Conservation (phyloP, 1,140 invertebrate genomes). For the Acromyrmex heyeri region DNA sequence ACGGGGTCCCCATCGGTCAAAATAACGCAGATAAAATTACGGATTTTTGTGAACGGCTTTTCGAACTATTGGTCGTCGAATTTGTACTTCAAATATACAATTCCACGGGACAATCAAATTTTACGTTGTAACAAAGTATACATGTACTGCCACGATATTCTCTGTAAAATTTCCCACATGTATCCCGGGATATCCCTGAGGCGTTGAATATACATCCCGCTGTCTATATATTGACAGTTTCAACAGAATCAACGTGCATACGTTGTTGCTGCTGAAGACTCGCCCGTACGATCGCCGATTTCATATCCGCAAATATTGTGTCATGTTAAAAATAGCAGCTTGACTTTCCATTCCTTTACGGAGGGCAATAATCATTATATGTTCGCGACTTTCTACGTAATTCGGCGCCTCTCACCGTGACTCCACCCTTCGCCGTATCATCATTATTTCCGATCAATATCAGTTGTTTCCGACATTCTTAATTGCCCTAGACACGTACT, state of each 20-base stretch:
- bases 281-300: slow-evolving; percentile 18
- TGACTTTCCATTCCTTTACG: slow-evolving; percentile 70
- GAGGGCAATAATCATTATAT: slow-evolving; percentile 57
- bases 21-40: slow-evolving; percentile 15
- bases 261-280: slow-evolving; percentile 15
- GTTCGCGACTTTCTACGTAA: slow-evolving; percentile 68
- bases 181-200: slow-evolving; percentile 30
- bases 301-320: slow-evolving; percentile 43
- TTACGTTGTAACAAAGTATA: slow-evolving; percentile 30
- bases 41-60: background rate
- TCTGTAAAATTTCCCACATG: slow-evolving; percentile 35
- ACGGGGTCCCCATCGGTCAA: background rate
- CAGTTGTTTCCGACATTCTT: background rate
- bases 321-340: slow-evolving; percentile 62
- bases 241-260: slow-evolving; percentile 34
- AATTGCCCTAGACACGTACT: background rate
- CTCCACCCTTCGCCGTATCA: slow-evolving; percentile 49
- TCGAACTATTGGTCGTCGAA: slow-evolving; percentile 28
- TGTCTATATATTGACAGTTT: slow-evolving; percentile 36
- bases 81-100: slow-evolving; percentile 39
- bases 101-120: slow-evolving; percentile 27
- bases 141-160: slow-evolving; percentile 4
- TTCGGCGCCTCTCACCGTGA: slow-evolving; percentile 58
- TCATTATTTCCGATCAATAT: slow-evolving; percentile 48
- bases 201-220: slow-evolving; percentile 9